phyloP scores from a whole-genome alignment of 2,797 vertebrate species.

The Passerculus sandwichensis region DNA sequence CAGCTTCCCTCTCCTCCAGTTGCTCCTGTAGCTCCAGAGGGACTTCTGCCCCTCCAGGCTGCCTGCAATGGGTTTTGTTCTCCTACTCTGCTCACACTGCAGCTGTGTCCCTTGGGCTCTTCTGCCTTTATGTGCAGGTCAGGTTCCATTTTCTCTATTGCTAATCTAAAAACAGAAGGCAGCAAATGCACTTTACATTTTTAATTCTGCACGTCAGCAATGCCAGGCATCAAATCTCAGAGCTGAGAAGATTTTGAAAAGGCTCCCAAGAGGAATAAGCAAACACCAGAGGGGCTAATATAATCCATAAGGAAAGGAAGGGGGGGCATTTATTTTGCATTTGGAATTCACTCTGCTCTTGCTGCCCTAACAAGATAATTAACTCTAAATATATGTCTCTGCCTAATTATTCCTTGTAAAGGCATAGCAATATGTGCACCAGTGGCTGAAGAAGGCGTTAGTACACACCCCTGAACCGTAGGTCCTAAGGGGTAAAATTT shows the following conservation, averaged over 20 bases:
- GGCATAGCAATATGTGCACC: background rate
- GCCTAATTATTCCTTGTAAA: background rate
- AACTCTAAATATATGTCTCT: background rate
- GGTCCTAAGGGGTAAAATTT: background rate
- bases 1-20: background rate
- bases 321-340: background rate
- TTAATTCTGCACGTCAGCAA: background rate
- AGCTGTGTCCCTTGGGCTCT: background rate
- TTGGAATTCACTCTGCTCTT: background rate
- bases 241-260: background rate
- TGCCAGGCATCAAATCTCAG: background rate
- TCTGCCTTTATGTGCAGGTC: background rate
- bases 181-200: background rate
- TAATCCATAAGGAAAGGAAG: background rate
- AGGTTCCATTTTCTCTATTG: background rate
- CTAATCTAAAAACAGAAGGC: background rate
- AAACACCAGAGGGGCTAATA: background rate
- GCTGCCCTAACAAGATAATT: background rate
- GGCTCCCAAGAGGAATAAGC: background rate
- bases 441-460: background rate
- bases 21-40: background rate
- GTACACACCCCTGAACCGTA: background rate
- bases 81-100: accelerated
- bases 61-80: background rate
- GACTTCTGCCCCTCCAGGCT: accelerated